Base-by-base conservation (phyloP, 2,888 invertebrate genomes). In the Sipha maydis region DNA sequence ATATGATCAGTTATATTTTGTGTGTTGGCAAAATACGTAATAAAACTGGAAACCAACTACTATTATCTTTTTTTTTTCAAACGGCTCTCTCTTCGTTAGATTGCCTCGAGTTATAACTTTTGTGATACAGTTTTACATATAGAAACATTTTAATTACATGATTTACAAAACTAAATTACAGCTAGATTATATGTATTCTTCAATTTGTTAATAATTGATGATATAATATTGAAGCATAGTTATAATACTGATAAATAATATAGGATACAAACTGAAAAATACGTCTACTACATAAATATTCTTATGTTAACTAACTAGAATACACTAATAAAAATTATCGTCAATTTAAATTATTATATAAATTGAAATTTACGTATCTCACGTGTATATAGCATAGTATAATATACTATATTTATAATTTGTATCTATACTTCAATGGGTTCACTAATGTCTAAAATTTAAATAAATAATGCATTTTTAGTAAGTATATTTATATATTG, bases 21-120 rank as follows among this genome's bases (percentile, higher is more conserved):
- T 38, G 75, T 38, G 38, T 67, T 41, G 7, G 14, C 56, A 21
- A 84, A 76, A 83, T 54, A 34, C 75, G n/a, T 73, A 61, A 25
- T 83, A 76, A 76, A 84, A 84, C 61, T 84, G 84, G 76, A 84
- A 84, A 61, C 28, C 21, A 19, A 61, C 21, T 21, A 61, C 75
- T 61, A 75, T 84, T 84, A 75, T 75, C 5, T 61, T 41, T 61
- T 61, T n/a, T 3, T 75, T 41, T 61, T 28, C 61, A 41, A 28
- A 76, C 76, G 38, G 21, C 84, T 84, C 84, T 84, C 84, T 84
- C 75, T 34, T 0, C n/a, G n/a, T 73, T 31, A 31, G 31, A 73
- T 41, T 8, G 34, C 54, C n/a, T 19, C 8, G 34, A 41, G 54
- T 14, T 17, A 54, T 78, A 38, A 69, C 28, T 83, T 83, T 54